A percentile compares a stretch with the other conserved stretches of the same genome.
Conservation (phyloP, 37 sponge, comb jelly and placozoan genomes). For the Mnemiopsis leidyi region DNA sequence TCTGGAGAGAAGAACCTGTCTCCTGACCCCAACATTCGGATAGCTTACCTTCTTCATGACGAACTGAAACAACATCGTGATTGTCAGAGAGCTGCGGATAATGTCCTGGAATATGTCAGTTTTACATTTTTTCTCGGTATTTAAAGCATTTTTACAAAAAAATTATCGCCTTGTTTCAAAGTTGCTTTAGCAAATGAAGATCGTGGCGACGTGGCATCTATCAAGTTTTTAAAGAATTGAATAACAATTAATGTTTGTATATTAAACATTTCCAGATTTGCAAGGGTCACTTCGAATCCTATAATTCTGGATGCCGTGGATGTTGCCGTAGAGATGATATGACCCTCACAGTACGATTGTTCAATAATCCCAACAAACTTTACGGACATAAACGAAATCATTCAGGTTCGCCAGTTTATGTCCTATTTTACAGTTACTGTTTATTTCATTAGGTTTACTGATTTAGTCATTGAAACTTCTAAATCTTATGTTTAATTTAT, state of each 20-base stretch:
- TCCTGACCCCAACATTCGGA: constrained; percentile 52
- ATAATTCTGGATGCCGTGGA: not conserved
- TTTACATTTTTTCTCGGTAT: no score
- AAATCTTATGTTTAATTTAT: no score
- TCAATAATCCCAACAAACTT: constrained; percentile 5
- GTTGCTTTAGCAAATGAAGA: no score
- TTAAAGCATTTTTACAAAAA: no score
- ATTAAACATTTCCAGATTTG: not conserved
- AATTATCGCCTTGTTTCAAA: no score
- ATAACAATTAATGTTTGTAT: no score
- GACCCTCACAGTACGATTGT: constrained; percentile 28
- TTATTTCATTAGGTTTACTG: no score
- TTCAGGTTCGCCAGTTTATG: not conserved
- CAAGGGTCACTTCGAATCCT: constrained; percentile 37
- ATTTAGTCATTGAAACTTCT: no score
- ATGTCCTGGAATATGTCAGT: constrained; percentile 16
- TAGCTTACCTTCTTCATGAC: constrained; percentile 47
- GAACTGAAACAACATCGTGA: constrained; percentile 33
- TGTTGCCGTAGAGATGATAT: constrained; percentile 53
- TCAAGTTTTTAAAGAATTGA: no score
- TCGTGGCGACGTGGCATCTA: no score
- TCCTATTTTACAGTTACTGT: not conserved
- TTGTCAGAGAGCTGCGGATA: constrained; percentile 52
- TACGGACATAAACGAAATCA: constrained; percentile 62
- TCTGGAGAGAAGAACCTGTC: not conserved